Evolutionary conservation across 2,113 vertebrate genomes (phyloP).

Genomic region (Istiophorus platypterus): DNA sequence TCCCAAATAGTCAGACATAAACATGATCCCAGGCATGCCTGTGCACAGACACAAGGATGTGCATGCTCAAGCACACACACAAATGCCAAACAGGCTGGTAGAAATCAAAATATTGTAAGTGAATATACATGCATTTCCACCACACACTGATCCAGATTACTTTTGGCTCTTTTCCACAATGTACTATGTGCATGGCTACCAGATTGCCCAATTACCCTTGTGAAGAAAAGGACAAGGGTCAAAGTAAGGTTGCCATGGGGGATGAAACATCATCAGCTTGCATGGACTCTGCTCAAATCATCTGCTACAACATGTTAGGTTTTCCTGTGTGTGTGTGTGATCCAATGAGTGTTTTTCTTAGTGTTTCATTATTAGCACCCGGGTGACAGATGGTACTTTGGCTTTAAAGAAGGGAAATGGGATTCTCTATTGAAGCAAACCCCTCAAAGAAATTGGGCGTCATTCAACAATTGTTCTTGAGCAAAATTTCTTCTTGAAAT

Average conservation of each 20-base stretch:
- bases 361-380: slow-evolving; percentile 44
- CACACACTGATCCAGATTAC: slow-evolving; percentile 30
- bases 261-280: slow-evolving; percentile 59
- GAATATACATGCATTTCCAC: slow-evolving; percentile 2
- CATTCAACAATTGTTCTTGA: neutral
- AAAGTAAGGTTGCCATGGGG: slow-evolving; percentile 52
- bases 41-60: slow-evolving; percentile 38
- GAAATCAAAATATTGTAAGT: slow-evolving; percentile 41
- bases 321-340: slow-evolving; percentile 41
- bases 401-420: slow-evolving; percentile 52
- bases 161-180: slow-evolving; percentile 58
- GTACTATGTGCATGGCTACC: slow-evolving; percentile 40
- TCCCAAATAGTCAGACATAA: slow-evolving; percentile 61
- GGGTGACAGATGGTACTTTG: slow-evolving; percentile 59
- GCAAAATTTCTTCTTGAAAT: neutral
- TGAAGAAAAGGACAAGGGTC: slow-evolving; percentile 60
- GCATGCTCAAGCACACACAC: slow-evolving; percentile 8
- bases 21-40: slow-evolving; percentile 60
- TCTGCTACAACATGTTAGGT: slow-evolving; percentile 48
- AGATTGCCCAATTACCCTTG: slow-evolving; percentile 67
- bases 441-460: slow-evolving; percentile 36
- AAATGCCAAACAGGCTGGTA: neutral
- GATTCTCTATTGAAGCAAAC: slow-evolving; percentile 51
- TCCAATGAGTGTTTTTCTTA: slow-evolving; percentile 35
- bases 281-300: slow-evolving; percentile 46